A percentile compares a stretch with the other conserved stretches of the same genome.
Conservation (phyloP, 2,113 vertebrate genomes). For the Aldabrachelys gigantea region DNA sequence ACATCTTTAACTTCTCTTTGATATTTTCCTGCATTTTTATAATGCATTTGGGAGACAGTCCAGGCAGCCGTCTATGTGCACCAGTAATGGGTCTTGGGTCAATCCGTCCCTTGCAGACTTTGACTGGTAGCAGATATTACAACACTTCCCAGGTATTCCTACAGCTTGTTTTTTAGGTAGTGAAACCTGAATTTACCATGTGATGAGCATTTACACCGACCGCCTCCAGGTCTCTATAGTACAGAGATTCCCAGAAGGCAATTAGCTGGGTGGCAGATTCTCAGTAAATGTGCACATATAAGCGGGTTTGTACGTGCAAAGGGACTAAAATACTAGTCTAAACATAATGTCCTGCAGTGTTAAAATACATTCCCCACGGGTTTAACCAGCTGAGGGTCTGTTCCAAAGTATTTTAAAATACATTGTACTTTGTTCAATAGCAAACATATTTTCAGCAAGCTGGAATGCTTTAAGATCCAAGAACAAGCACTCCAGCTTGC, state of each 20-base stretch:
- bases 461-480: not conserved
- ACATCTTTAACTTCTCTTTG: not conserved
- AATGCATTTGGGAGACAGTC: not conserved
- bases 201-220: not conserved
- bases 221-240: not conserved
- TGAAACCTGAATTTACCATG: not conserved
- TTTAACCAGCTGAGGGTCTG: not conserved
- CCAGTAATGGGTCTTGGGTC: not conserved
- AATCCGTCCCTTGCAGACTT: not conserved
- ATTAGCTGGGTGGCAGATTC: constrained; percentile 44
- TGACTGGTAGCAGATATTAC: constrained; percentile 26
- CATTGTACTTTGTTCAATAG: not conserved
- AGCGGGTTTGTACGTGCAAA: constrained; percentile 7
- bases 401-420: not conserved
- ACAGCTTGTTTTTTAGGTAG: constrained; percentile 38
- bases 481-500: not conserved
- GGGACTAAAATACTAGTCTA: not conserved
- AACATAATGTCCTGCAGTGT: not conserved
- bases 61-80: not conserved
- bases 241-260: constrained; percentile 50
- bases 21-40: not conserved
- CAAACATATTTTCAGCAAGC: not conserved
- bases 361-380: not conserved
- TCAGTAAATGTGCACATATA: not conserved
- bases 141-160: constrained; percentile 2